Percentiles rank a stretch among this genome's conserved stretches.
These are phyloP conservation scores for Okamejei kenojei DNA, from an alignment of 2,797 vertebrate species.

Conservation along the genomic window DNA sequence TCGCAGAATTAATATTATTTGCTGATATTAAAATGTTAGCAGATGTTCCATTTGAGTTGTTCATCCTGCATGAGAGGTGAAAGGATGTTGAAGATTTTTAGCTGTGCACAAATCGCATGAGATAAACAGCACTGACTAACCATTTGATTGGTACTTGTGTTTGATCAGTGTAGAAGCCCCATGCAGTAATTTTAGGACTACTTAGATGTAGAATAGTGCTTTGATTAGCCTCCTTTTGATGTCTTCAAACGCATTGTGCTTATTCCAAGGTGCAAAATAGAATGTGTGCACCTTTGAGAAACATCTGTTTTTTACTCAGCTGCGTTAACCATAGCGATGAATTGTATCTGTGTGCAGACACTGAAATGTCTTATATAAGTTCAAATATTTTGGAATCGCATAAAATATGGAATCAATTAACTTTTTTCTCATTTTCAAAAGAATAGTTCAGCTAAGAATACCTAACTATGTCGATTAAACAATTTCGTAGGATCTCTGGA, in stretches of 20 bases:
- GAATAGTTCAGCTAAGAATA: neutral
- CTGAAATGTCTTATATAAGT: neutral
- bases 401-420: neutral
- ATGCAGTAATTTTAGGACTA: slow-evolving; percentile 60
- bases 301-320: neutral
- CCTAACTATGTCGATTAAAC: neutral
- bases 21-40: neutral
- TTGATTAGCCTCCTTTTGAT: slow-evolving; percentile 64
- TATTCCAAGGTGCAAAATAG: neutral
- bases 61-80: slow-evolving; percentile 41
- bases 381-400: neutral
- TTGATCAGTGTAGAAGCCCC: slow-evolving; percentile 67
- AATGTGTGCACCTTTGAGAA: slow-evolving; percentile 9
- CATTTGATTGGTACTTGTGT: slow-evolving; percentile 53
- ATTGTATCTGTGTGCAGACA: neutral
- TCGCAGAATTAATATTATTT: neutral
- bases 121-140: slow-evolving; percentile 50
- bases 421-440: neutral
- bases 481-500: neutral
- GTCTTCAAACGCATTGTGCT: slow-evolving; percentile 40
- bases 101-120: slow-evolving; percentile 49
- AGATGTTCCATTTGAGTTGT: slow-evolving; percentile 1
- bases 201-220: slow-evolving; percentile 60
- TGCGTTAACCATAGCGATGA: neutral
- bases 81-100: slow-evolving; percentile 41